Evolutionary conservation across 2,797 vertebrate genomes (phyloP), one percentile per base, ranked within the genome.

Genomic region (Naso thynnoides): DNA sequence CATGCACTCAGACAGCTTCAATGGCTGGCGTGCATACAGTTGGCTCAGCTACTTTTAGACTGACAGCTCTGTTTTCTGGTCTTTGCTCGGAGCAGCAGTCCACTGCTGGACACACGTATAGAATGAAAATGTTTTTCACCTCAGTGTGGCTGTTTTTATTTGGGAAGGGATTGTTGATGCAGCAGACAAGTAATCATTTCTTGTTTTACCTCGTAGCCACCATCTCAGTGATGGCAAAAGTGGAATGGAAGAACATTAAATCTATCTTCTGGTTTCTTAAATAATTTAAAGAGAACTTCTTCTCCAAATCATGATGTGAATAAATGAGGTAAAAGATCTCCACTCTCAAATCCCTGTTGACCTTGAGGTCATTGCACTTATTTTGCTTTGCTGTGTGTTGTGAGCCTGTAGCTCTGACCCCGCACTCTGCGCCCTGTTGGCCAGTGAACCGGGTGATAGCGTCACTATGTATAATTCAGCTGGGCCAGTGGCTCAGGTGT

Each of bases 401-500:
- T 21, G 36, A 57, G 38, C 21, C 61, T 23, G 1, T 57, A 44
- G 53, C 53, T 69, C 64, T 67, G 67, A 74, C 31, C 57, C 85
- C 60, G 57, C 44, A 31, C 50, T 6, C 69, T 48, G 53, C 64
- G 72, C 58, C 59, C 78, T 21, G 41, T 63, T 16, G 85, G 84
- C 82, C 89, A 88, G 70, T 79, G 88, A 85, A 88, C 91, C 90
- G 80, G 82, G 75, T 86, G 57, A 93, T 95, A 94, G 95, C 96
- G 95, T 95, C 95, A 90, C 90, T 91, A 94, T 98, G 90, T 94
- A 98, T 98, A 95, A 98, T 98, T 97, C 90, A 97, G 79, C 38
- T 1, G 21, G 45, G 83, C 77, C 93, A 72, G 65, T 18, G 90
- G 95, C 95, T 96, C 95, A 73, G 79, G 83, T 94, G 81, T 88